Percentiles rank a stretch among this genome's conserved stretches.
These are phyloP conservation scores for Coptodon rendalli DNA, from an alignment of 2,113 vertebrate species.

Conservation along the genomic window DNA sequence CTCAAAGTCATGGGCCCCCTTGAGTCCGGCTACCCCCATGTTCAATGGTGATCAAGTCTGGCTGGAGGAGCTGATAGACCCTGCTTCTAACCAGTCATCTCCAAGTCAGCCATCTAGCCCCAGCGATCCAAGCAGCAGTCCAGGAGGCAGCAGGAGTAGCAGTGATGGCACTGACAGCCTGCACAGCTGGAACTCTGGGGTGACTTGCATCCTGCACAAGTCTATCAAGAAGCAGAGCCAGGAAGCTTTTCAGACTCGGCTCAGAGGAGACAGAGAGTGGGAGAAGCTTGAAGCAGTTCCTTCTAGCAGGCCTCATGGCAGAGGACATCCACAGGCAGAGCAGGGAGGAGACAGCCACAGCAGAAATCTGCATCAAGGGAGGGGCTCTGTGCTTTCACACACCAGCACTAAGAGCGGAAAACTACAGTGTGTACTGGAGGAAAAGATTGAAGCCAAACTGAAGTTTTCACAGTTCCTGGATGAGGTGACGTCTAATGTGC, in stretches of 20 bases:
- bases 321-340: background rate
- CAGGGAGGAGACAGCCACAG: conserved; percentile 18
- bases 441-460: conserved; percentile 71
- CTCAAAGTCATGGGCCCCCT: background rate
- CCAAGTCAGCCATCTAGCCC: conserved; percentile 20
- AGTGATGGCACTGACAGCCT: conserved; percentile 14
- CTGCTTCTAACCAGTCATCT: background rate
- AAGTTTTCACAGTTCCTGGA: conserved; percentile 87
- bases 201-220: conserved; percentile 37
- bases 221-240: conserved; percentile 60
- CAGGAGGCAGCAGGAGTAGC: conserved; percentile 42
- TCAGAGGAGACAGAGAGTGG: background rate
- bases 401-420: conserved; percentile 1
- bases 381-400: conserved; percentile 27
- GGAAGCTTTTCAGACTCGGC: conserved; percentile 40
- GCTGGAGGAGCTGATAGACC: conserved; percentile 31
- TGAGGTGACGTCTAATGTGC: conserved; percentile 78
- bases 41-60: conserved; percentile 11
- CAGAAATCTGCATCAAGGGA: conserved; percentile 18
- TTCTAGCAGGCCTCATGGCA: background rate
- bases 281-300: background rate
- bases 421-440: conserved; percentile 56
- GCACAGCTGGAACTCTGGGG: conserved; percentile 39
- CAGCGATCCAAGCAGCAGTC: conserved; percentile 41
- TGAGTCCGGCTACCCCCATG: background rate